Evolutionary conservation across 2,113 vertebrate species (phyloP).

Genomic region (Periophthalmodon schlosseri): DNA sequence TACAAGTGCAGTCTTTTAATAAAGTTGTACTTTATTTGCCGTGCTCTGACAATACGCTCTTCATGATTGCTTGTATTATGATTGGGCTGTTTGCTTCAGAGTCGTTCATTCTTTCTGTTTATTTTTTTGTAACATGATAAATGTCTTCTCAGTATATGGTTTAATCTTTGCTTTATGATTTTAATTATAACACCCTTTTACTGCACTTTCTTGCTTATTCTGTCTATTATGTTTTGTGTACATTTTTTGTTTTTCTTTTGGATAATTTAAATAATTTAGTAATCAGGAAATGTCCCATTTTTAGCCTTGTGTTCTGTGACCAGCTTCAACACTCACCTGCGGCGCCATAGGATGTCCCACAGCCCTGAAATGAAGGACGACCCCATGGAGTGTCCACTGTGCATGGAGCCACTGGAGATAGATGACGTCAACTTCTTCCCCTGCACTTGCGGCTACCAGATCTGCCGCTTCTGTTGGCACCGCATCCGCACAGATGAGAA

Average conservation of each 20-base stretch:
- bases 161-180: not conserved
- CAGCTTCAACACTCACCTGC: constrained; percentile 45
- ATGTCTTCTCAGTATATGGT: not conserved
- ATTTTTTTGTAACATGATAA: not conserved
- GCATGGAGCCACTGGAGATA: constrained; percentile 98
- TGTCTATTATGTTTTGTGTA: not conserved
- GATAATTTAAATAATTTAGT: not conserved
- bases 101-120: not conserved
- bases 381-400: constrained; percentile 98
- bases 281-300: constrained; percentile 7
- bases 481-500: constrained; percentile 99
- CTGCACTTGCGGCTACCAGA: constrained; percentile 99
- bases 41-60: constrained; percentile 4
- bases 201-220: not conserved
- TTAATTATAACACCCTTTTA: not conserved
- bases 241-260: not conserved
- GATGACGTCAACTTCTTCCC: constrained; percentile 99
- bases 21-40: constrained; percentile 5
- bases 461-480: constrained; percentile 99
- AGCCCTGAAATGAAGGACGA: constrained; percentile 98
- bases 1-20: constrained; percentile 7
- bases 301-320: constrained; percentile 60
- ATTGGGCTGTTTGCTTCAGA: constrained; percentile 11
- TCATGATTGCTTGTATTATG: constrained; percentile 32
- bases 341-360: constrained; percentile 89